Evolutionary conservation across 2,888 invertebrate species (phyloP).

Genomic region (Machimus atricapillus): DNA sequence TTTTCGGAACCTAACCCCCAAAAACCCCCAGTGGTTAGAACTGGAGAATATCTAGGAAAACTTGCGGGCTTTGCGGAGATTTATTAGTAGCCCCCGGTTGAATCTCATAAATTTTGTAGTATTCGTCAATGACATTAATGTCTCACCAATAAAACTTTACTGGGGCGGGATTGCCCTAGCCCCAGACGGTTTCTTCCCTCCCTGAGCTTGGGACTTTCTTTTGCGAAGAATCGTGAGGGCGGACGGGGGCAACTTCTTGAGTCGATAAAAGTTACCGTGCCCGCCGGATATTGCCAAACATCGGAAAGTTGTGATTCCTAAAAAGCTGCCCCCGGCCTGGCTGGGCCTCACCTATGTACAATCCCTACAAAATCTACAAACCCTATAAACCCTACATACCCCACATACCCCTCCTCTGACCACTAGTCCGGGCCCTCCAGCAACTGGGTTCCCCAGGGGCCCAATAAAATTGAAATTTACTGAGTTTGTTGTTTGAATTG

Average conservation of each 20-base stretch:
- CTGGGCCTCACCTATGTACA: not conserved
- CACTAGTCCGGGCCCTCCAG: not conserved
- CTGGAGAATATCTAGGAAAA: not conserved
- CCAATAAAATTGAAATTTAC: slow-evolving; percentile 47
- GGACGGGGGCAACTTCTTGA: not conserved
- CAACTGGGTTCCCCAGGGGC: slow-evolving; percentile 33
- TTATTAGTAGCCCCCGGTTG: not conserved
- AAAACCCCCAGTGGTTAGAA: not conserved
- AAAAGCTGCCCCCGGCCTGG: not conserved
- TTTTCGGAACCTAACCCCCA: not conserved
- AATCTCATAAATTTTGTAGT: slow-evolving; percentile 10
- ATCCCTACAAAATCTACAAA: not conserved
- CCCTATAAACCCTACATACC: not conserved
- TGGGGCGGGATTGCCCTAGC: not conserved
- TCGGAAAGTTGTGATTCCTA: slow-evolving; percentile 26
- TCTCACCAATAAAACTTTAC: slow-evolving; percentile 10
- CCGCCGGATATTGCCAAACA: slow-evolving; percentile 21
- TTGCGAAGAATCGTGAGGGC: not conserved
- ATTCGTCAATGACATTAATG: slow-evolving; percentile 23
- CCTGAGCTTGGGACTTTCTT: not conserved
- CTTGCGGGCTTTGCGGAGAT: not conserved
- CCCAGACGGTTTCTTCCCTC: not conserved
- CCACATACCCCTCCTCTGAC: not conserved
- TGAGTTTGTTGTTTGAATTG: slow-evolving; percentile 45
- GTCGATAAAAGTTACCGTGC: slow-evolving; percentile 27